These are phyloP conservation scores for Phymanthus crucifer DNA, from an alignment of 92 coral and sea anemone genomes.

Conservation along the genomic window DNA sequence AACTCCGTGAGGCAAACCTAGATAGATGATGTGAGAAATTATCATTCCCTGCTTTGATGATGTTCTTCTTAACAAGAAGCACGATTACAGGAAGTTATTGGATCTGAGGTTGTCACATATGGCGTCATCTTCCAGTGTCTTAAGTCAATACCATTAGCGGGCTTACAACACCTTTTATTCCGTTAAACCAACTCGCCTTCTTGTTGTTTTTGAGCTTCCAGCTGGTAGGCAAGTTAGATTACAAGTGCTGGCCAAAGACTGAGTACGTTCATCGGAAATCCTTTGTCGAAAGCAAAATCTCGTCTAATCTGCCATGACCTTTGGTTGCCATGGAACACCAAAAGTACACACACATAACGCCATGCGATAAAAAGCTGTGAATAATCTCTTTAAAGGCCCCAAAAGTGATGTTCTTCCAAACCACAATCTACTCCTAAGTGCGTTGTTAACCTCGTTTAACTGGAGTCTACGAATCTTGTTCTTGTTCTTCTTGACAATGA, in stretches of 20 bases:
- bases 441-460: neutral
- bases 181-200: neutral
- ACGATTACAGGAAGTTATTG: neutral
- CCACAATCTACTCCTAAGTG: neutral
- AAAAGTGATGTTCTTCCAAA: neutral
- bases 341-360: constrained; percentile 4
- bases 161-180: neutral
- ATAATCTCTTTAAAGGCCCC: constrained; percentile 1
- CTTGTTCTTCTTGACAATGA: neutral
- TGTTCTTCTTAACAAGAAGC: neutral
- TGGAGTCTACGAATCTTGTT: neutral
- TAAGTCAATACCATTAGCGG: constrained; percentile 1
- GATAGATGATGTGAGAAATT: neutral
- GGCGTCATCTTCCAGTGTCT: neutral
- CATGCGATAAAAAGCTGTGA: constrained; percentile 14
- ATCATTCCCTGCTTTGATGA: neutral
- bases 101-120: neutral
- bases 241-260: neutral
- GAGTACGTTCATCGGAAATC: neutral
- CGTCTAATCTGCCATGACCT: neutral
- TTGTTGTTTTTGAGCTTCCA: neutral
- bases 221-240: neutral
- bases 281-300: neutral
- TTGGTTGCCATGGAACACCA: neutral
- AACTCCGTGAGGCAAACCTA: neutral